Evolutionary conservation across 2,113 vertebrate species (phyloP).

Genomic region (Dinomys branickii): DNA sequence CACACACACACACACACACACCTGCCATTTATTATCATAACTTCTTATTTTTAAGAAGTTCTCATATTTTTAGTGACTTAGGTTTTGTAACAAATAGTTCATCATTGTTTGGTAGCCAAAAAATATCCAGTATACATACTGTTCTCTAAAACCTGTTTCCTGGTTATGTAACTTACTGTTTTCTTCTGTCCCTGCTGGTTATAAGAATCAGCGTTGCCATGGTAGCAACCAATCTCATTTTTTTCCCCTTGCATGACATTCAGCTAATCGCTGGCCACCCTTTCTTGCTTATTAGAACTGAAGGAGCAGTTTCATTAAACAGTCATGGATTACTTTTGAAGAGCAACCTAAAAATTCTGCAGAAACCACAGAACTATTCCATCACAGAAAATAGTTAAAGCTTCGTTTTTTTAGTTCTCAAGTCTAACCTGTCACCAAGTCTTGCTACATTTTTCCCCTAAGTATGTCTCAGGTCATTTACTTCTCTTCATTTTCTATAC

Average conservation of each 20-base stretch:
- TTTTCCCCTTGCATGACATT: background rate
- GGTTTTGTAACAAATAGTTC: background rate
- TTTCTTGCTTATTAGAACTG: background rate
- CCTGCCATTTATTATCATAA: background rate
- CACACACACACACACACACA: background rate
- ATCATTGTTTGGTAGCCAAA: background rate
- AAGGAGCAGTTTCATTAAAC: conserved; percentile 10
- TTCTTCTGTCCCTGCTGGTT: background rate
- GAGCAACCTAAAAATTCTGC: background rate
- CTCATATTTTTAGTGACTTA: background rate
- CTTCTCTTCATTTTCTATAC: background rate
- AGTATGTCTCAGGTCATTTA: background rate
- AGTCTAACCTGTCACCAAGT: background rate
- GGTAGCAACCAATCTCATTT: background rate
- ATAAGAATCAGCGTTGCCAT: background rate
- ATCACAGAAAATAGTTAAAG: background rate
- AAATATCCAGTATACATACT: background rate
- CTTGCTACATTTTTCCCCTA: background rate
- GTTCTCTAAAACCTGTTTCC: background rate
- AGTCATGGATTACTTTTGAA: background rate
- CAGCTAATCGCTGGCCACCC: background rate
- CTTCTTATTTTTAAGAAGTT: too few relatives aligned
- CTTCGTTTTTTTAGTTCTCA: background rate
- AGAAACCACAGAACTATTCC: conserved; percentile 26
- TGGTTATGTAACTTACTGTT: background rate